phyloP scores from a whole-genome alignment of 2,888 invertebrate genomes.

The Micropterix aruncella region DNA sequence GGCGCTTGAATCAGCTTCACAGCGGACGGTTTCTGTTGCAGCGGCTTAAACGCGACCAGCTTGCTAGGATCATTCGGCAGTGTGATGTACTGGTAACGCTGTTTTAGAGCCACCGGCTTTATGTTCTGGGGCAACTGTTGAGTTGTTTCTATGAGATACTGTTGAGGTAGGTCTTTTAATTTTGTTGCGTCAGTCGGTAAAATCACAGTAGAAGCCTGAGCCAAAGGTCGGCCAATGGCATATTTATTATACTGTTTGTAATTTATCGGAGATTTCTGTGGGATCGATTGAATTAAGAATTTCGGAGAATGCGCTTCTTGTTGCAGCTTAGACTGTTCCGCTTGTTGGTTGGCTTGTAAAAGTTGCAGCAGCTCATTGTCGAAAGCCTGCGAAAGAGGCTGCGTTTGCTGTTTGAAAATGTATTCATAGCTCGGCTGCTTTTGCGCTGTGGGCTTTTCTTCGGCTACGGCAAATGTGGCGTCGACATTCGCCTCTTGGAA shows the following conservation, averaged over 20 bases:
- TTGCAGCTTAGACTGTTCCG: not conserved
- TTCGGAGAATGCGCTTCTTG: not conserved
- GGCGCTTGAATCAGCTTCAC: not conserved
- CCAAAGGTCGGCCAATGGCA: not conserved
- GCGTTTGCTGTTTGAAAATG: not conserved
- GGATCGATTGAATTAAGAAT: not conserved
- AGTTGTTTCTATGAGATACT: constrained; percentile 36
- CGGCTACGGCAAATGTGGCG: not conserved
- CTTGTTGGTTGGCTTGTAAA: not conserved
- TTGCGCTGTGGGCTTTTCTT: not conserved
- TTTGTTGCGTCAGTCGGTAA: not conserved
- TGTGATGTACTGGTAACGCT: not conserved
- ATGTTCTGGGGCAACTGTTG: constrained; percentile 21
- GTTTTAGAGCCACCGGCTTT: not conserved
- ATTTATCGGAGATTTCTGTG: not conserved
- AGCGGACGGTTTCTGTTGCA: not conserved
- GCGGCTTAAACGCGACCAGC: not conserved
- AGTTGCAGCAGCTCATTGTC: not conserved
- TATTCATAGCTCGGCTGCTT: not conserved
- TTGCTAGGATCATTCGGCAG: constrained; percentile 3
- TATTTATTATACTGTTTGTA: not conserved
- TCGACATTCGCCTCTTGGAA: not conserved
- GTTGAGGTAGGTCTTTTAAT: constrained; percentile 20
- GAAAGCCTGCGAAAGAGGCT: not conserved
- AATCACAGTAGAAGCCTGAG: not conserved